Base-by-base conservation (phyloP, 2,797 vertebrate species). In the Sciurus carolinensis region DNA sequence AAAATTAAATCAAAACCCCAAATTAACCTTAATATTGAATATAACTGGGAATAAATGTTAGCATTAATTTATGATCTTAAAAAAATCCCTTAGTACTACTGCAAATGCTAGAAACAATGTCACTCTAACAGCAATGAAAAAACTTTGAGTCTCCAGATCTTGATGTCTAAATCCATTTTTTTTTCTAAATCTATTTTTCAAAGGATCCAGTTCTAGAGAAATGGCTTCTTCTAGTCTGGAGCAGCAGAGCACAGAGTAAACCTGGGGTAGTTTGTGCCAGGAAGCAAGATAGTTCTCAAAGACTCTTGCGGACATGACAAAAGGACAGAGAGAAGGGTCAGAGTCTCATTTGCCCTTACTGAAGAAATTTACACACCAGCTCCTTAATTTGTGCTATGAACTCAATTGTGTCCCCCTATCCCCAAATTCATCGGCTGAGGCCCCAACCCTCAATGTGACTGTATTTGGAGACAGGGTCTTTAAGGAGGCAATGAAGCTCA, bases 21-120 rank as follows among this genome's bases (percentile, higher is more conserved):
- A 87, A 24, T 84, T 92, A 90, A 82, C 9, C 28, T 57, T 39
- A 83, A 50, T 64, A 52, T 17, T 95, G 11, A 89, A 89, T 57
- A 59, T 47, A 82, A 95, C 30, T 24, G 26, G 12, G 22, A 73
- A 52, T 73, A 80, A 94, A 87, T 71, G n/a, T 28, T 71, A 64
- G 39, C 36, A 85, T 13, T 5, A 72, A 59, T 7, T 85, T 71
- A 8, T 36, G 39, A 28, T 72, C 76, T 76, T 24, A 4, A 15
- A 67, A 52, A 82, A 42, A n/a, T 47, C 13, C 15, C 17, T 54
- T 71, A 59, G 7, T 59, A 80, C 73, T 17, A 2, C n/a, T 62
- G 44, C 54, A 80, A 62, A n/a, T 62, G 10, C n/a, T 54, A 50
- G 62, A 62, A 84, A 50, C 44, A 83, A 59, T 47, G 39, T 72